Conservation (phyloP, 2,113 vertebrate genomes). For the Oryzias celebensis region DNA sequence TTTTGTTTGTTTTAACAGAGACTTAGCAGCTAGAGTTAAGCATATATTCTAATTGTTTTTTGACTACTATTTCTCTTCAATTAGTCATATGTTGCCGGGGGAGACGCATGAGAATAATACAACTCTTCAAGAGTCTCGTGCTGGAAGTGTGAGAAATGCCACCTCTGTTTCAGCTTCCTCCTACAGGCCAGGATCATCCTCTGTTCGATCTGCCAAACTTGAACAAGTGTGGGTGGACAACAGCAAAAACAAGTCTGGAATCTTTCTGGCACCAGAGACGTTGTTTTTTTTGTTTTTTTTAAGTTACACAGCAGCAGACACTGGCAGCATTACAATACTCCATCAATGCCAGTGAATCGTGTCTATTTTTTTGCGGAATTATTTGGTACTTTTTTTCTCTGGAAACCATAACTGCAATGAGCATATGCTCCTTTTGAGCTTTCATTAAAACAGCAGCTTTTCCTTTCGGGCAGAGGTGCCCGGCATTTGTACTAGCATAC, state of each 20-base stretch:
- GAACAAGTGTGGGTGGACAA: conserved; percentile 33
- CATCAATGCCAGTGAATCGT: conserved; percentile 53
- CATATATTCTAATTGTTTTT: background rate
- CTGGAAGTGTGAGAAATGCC: conserved; percentile 11
- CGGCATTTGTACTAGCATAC: background rate
- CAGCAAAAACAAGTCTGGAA: conserved; percentile 11
- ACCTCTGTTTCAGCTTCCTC: conserved; percentile 23
- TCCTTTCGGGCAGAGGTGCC: conserved; percentile 23
- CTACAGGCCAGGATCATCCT: conserved; percentile 5
- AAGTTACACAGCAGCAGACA: conserved; percentile 24
- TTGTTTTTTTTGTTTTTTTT: conserved; percentile 12
- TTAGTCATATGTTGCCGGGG: conserved; percentile 1
- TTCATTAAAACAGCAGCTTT: conserved; percentile 36
- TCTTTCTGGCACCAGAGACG: background rate
- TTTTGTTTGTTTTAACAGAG: too few species aligned
- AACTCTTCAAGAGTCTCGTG: conserved; percentile 15
- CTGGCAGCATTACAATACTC: conserved; percentile 30
- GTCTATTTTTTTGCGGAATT: conserved; percentile 60
- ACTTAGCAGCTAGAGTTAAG: background rate
- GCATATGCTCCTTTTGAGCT: conserved; percentile 77
- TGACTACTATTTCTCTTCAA: background rate
- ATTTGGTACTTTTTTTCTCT: conserved; percentile 70
- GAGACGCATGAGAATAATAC: conserved; percentile 17
- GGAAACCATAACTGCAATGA: conserved; percentile 61
- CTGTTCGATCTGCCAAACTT: conserved; percentile 13